phyloP scores from a whole-genome alignment of 2,113 vertebrate genomes.

The Pagrus major region DNA sequence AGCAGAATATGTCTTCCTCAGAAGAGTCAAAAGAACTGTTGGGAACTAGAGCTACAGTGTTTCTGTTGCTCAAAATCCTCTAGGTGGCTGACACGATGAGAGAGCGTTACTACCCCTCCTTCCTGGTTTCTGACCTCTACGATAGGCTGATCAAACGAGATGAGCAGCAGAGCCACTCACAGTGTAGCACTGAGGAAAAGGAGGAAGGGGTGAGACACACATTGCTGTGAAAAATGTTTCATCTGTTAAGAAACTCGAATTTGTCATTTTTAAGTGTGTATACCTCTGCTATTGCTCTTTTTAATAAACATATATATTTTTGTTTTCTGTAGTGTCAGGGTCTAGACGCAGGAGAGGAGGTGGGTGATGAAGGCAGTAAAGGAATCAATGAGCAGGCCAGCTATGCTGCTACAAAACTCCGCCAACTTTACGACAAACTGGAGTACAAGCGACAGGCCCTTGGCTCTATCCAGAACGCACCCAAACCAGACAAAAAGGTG shows the following conservation, averaged over 20 bases:
- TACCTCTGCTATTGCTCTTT: background rate
- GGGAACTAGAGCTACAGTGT: too few relatives aligned
- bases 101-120: conserved; percentile 97
- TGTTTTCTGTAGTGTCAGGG: conserved; percentile 82
- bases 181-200: conserved; percentile 88
- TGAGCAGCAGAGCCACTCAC: conserved; percentile 86
- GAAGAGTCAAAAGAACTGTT: background rate
- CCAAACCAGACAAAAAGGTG: conserved; percentile 98
- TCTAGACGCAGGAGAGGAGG: conserved; percentile 86
- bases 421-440: conserved; percentile 93
- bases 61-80: conserved; percentile 5
- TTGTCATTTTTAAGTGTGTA: background rate
- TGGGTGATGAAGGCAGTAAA: conserved; percentile 88
- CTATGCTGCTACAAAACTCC: conserved; percentile 93
- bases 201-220: conserved; percentile 87
- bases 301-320: background rate
- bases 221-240: background rate
- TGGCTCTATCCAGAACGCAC: conserved; percentile 94
- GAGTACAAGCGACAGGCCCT: conserved; percentile 98
- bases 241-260: background rate
- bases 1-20: background rate
- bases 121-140: conserved; percentile 96
- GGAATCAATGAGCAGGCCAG: conserved; percentile 94
- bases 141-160: conserved; percentile 90
- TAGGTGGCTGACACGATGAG: conserved; percentile 89